These are phyloP conservation scores for Camponotus pennsylvanicus DNA, from an alignment of 1,140 invertebrate species.

Conservation along the genomic window DNA sequence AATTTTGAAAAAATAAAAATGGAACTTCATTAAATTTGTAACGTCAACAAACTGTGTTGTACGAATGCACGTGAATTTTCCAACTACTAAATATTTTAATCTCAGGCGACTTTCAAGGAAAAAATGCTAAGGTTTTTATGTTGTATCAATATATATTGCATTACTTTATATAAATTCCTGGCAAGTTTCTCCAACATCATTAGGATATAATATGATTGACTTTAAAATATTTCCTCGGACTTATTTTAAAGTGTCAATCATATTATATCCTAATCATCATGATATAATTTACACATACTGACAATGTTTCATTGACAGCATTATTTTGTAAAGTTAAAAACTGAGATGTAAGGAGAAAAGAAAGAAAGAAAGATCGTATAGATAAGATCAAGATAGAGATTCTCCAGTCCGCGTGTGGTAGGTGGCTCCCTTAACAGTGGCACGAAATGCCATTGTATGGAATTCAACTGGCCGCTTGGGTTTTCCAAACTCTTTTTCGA, in stretches of 20 bases:
- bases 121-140: background rate
- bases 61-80: conserved; percentile 7
- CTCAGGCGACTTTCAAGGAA: background rate
- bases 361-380: conserved; percentile 7
- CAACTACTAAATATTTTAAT: conserved; percentile 27
- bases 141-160: background rate
- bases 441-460: conserved; percentile 55
- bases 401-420: conserved; percentile 32
- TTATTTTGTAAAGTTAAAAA: background rate
- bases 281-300: background rate
- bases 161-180: background rate
- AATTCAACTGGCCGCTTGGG: conserved; percentile 59
- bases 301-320: background rate
- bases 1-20: conserved; percentile 48
- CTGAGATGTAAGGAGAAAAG: background rate
- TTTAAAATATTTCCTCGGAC: background rate
- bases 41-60: conserved; percentile 35
- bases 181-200: too few species aligned
- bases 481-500: conserved; percentile 50
- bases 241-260: background rate
- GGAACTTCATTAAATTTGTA: conserved; percentile 47
- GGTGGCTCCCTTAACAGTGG: conserved; percentile 6
- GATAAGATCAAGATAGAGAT: conserved; percentile 11
- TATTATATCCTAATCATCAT: background rate
- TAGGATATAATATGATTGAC: too few species aligned